Base-by-base conservation (phyloP, 2,113 vertebrate genomes). In the Podiceps cristatus region DNA sequence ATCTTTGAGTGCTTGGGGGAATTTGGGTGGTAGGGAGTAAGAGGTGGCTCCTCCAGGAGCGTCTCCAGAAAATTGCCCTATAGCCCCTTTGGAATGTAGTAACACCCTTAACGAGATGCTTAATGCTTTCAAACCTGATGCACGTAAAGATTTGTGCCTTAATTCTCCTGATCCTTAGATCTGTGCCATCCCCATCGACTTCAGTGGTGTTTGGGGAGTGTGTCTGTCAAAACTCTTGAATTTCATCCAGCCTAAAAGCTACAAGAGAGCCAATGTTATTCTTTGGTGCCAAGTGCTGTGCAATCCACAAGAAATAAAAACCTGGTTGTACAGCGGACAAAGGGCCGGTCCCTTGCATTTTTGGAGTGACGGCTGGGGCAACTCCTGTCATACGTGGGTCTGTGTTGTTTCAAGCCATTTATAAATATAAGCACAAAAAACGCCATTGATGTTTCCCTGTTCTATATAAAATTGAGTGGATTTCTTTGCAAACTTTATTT, bases 351-450 rank as follows among this genome's bases (percentile, higher is more conserved):
- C 25, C 18, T 60, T 31, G 29, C 18, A 31, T 45, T 53, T 25
- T 5, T 29, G 64, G 50, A 40, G 9, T 11, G 15, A 10, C 40
- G 59, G 13, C n/a, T 50, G 25, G 66, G 62, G 9, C 60, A 91
- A 5, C 3, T n/a, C 56, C 37, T n/a, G 0, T 22, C 7, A 0
- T 29, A 18, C 3, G 2, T 2, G 11, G 5, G 5, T 3, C 27
- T 6, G 11, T 58, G 47, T 82, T 76, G 28, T 79, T 59, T 69
- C 56, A 27, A 73, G 28, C 40, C 7, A 5, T 72, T 58, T 62
- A 28, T 35, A 77, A 82, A 28, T 24, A 13, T 2, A 27, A 53
- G 42, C 14, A 9, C 18, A n/a, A 59, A 20, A 22, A 18, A 3
- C 9, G 14, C 37, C 37, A 9, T 23, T 45, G 12, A 3, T 55